Base-by-base conservation (phyloP, 2,113 vertebrate species). In the Parus major region DNA sequence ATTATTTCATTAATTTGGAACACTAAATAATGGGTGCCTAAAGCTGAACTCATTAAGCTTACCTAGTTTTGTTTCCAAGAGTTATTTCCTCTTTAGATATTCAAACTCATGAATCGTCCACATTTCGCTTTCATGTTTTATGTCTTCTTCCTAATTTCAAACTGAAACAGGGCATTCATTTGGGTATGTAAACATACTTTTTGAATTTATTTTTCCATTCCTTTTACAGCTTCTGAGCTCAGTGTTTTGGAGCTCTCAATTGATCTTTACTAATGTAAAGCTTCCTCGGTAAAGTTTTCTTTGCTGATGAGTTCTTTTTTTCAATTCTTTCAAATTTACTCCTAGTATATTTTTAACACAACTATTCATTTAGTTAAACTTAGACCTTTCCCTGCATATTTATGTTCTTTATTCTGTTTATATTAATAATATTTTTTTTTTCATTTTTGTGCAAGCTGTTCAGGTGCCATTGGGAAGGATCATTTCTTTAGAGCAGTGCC, bases 81-180 rank as follows among this genome's bases (percentile, higher is more conserved):
- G 14, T 50, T 82, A 66, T 70, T 93, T 83, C 24, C 22, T 41
- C 91, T 86, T 44, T 49, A 55, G 65, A 25, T 31, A 78, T 42
- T 70, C 35, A 75, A 88, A 78, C 18, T 79, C 61, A 41, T 24
- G 24, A 81, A 56, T 28, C 0, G 0, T 68, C 39, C 52, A 89
- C n/a, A 61, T 86, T 92, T 84, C 87, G 12, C 33, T 82, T 82
- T 89, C 10, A 27, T 39, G 27, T 81, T 72, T 59, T 70, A 1
- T 35, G 47, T 59, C 19, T 92, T 95, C 23, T 17, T 77, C 12
- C 72, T 71, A 73, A 78, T 75, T 81, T 89, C 89, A 92, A 92
- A 91, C 16, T 78, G 69, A 84, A 89, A 79, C 15, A 64, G 59
- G 12, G 8, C 12, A 33, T 66, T 84, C 11, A 59, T 82, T 91